Evolutionary conservation across 2,888 invertebrate species (phyloP), one percentile per base, ranked within the genome.

Genomic region (Cheilosia grossa): DNA sequence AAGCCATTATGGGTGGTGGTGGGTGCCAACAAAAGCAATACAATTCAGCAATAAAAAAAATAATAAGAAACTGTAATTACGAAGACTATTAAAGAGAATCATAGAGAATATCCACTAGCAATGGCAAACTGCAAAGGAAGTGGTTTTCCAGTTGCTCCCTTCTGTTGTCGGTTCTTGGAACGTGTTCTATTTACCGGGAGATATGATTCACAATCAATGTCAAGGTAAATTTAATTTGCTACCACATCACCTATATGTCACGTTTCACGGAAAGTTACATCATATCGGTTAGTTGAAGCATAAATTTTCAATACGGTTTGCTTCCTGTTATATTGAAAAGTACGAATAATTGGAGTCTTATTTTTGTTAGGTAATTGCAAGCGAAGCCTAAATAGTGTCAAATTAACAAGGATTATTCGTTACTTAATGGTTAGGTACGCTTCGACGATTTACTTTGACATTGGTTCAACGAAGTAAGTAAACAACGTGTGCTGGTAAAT

Each of bases 121-220:
- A 44, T 17, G 6, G 17, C 15, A 44, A 44, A 44, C n/a, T 44
- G 17, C 17, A 44, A 15, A n/a, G n/a, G n/a, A 44, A 17, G 44
- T 44, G 5, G 15, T n/a, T n/a, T 44, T 44, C 17, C 2, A 15
- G 7, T 44, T 44, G 44, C 17, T 44, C 15, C 44, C 44, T 44
- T 44, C n/a, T 17, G n/a, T 9, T 33, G 30, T 56, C 17, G 17
- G 9, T 56, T 56, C 56, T 56, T 4, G 56, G 33, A 56, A 56
- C 56, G 17, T 56, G 56, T 56, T 56, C 56, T 56, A 56, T 2
- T 56, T 33, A 6, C 21, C 51, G 24, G 51, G 19, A 53, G 51
- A n/a, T 10, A 30, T 7, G 9, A 30, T 27, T 56, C 33, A 56
- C n/a, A 33, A 17, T 27, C 56, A 30, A 30, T 33, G 56, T 56